These are phyloP conservation scores for Cosmopolites sordidus DNA, from an alignment of 2,888 invertebrate species.

Conservation along the genomic window DNA sequence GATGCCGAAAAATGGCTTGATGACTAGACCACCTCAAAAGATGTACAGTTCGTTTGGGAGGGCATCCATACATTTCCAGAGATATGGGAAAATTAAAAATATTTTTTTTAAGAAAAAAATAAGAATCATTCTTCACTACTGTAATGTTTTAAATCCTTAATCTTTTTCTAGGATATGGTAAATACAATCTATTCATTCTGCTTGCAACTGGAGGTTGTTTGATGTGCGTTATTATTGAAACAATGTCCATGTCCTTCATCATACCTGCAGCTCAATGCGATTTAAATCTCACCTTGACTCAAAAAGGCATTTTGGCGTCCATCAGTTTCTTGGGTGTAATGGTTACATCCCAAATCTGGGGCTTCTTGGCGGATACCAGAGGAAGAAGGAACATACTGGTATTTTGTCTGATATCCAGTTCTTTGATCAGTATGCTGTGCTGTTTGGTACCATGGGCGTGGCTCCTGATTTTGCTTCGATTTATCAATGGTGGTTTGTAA, in stretches of 20 bases:
- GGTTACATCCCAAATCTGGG: constrained; percentile 57
- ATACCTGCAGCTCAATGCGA: constrained; percentile 67
- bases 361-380: constrained; percentile 54
- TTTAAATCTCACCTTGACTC: constrained; percentile 55
- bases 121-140: not conserved
- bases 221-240: constrained; percentile 66
- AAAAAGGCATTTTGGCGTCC: constrained; percentile 62
- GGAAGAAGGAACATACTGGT: constrained; percentile 52
- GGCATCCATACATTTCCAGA: too few species aligned
- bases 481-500: constrained; percentile 54
- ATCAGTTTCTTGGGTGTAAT: constrained; percentile 62
- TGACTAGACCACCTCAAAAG: too few species aligned
- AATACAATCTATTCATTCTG: constrained; percentile 59
- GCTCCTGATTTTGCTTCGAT: constrained; percentile 52
- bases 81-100: too few species aligned
- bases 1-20: too few species aligned
- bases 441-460: constrained; percentile 51
- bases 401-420: constrained; percentile 50
- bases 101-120: not conserved
- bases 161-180: constrained; percentile 55
- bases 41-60: too few species aligned
- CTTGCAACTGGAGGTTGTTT: constrained; percentile 60
- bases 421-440: constrained; percentile 50
- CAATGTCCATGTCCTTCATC: constrained; percentile 61
- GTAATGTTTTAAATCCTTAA: not conserved